Conservation (phyloP, 2,797 vertebrate genomes). For the Oceanodroma leucorhoa region DNA sequence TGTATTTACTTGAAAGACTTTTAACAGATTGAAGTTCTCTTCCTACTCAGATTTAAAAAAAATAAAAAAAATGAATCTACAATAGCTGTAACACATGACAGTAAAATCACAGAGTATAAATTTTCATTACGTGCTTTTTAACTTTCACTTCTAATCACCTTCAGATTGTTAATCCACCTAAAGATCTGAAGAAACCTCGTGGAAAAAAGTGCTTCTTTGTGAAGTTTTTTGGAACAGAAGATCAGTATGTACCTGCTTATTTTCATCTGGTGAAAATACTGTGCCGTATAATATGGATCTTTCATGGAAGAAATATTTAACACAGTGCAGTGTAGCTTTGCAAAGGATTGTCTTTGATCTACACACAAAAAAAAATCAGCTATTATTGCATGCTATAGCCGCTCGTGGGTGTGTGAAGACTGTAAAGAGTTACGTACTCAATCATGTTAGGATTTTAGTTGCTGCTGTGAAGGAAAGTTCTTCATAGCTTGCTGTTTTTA, state of each 20-base stretch:
- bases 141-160: constrained; percentile 26
- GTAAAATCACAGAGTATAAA: neutral
- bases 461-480: neutral
- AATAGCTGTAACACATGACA: neutral
- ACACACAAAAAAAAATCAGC: neutral
- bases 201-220: constrained; percentile 99
- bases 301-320: neutral
- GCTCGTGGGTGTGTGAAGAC: neutral
- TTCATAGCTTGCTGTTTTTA: neutral
- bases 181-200: constrained; percentile 97
- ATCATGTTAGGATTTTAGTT: neutral
- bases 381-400: neutral
- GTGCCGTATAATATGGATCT: neutral
- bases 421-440: neutral
- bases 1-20: neutral
- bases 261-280: neutral
- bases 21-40: neutral
- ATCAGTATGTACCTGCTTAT: constrained; percentile 87
- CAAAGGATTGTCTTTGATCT: neutral
- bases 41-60: neutral
- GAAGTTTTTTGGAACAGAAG: constrained; percentile 99
- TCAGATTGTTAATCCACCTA: constrained; percentile 95
- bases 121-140: neutral
- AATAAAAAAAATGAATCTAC: neutral
- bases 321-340: neutral